Conservation (phyloP, 2,797 vertebrate species). For the Helarctos malayanus region DNA sequence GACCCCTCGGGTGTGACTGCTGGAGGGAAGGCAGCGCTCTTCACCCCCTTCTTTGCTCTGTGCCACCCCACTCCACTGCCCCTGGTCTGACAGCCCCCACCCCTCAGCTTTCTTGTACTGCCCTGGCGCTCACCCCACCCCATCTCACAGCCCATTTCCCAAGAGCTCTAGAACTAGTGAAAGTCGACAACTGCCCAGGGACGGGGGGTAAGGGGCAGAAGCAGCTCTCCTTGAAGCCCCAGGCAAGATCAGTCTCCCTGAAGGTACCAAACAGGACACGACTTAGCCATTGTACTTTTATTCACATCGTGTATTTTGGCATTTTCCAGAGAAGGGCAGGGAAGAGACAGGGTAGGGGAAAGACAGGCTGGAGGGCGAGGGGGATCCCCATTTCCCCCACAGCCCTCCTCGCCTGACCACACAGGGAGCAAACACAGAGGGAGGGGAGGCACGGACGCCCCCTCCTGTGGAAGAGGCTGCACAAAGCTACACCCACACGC, state of each 20-base stretch:
- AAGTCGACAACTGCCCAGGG: neutral
- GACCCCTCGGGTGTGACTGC: neutral
- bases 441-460: conserved; percentile 50
- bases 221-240: neutral
- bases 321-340: conserved; percentile 78
- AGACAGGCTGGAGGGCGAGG: conserved; percentile 53
- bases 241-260: neutral
- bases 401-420: conserved; percentile 60
- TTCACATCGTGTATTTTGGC: conserved; percentile 85
- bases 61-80: neutral
- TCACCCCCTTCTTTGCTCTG: neutral
- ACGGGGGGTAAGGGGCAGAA: neutral
- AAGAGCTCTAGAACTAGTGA: neutral
- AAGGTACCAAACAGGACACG: neutral
- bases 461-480: conserved; percentile 60
- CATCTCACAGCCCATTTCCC: neutral
- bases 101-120: neutral
- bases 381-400: conserved; percentile 56
- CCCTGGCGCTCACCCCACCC: neutral
- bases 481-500: conserved; percentile 79
- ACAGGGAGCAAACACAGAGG: conserved; percentile 74
- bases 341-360: conserved; percentile 53
- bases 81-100: neutral
- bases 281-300: conserved; percentile 76
- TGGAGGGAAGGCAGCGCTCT: neutral